Evolutionary conservation across 2,113 vertebrate genomes (phyloP).

Genomic region (Psilopsiagon aymara): DNA sequence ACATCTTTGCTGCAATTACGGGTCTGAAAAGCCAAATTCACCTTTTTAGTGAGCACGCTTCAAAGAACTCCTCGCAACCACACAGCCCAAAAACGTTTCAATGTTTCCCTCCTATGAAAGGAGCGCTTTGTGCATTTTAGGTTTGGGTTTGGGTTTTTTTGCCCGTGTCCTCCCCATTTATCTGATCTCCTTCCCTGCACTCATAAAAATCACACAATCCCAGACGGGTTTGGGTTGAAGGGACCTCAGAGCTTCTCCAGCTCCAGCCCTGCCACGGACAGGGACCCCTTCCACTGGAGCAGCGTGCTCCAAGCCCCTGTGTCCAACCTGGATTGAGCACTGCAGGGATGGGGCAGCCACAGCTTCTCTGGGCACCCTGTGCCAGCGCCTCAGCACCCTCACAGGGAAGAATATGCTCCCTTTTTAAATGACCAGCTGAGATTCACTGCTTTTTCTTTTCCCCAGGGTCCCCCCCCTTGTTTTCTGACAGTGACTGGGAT

Average conservation of each 20-base stretch:
- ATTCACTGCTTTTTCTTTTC: background rate
- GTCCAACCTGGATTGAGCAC: too few relatives aligned
- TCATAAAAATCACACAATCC: background rate
- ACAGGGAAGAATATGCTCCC: background rate
- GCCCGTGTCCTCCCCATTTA: background rate
- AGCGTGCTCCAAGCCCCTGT: too few relatives aligned
- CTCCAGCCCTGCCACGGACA: accelerated
- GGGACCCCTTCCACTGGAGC: background rate
- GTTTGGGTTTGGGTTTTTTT: background rate
- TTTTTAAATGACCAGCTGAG: background rate
- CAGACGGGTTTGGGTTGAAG: background rate
- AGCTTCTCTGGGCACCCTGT: background rate
- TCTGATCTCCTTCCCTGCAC: background rate
- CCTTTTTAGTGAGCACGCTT: background rate
- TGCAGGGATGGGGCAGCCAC: background rate
- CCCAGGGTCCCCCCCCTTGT: background rate
- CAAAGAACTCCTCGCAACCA: background rate
- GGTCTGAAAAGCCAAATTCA: background rate
- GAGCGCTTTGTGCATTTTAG: background rate
- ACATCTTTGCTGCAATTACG: background rate
- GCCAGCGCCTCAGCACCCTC: background rate
- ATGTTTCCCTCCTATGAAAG: background rate
- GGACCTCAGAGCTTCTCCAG: background rate
- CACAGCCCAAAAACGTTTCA: background rate
- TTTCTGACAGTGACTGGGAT: background rate